Evolutionary conservation across 1,140 invertebrate species (phyloP).

Genomic region (Magallana angulata): DNA sequence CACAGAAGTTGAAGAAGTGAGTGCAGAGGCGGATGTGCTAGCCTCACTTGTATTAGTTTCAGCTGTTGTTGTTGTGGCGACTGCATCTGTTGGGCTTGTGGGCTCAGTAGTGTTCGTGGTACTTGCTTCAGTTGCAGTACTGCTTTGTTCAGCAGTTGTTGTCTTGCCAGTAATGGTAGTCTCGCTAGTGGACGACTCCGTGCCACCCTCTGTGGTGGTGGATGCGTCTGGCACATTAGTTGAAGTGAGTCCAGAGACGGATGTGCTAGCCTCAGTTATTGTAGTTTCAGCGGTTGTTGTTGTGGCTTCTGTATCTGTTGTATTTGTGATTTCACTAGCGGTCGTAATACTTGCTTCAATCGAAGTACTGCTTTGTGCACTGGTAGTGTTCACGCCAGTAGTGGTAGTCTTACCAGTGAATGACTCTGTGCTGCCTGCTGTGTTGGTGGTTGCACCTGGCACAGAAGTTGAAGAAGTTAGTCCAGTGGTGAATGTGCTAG

Average conservation of each 20-base stretch:
- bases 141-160: neutral
- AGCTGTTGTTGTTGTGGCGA: neutral
- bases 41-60: neutral
- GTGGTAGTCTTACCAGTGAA: neutral
- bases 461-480: no score
- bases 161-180: neutral
- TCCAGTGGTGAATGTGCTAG: neutral
- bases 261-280: no score
- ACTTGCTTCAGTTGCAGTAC: neutral
- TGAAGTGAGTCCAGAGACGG: neutral
- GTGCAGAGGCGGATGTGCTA: neutral
- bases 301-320: no score
- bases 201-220: neutral
- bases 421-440: neutral
- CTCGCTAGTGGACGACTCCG: neutral
- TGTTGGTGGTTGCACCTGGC: neutral
- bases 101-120: neutral
- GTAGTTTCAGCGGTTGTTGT: no score
- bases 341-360: no score
- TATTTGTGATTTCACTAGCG: no score
- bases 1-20: no score
- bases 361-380: neutral
- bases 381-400: neutral
- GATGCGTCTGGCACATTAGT: neutral
- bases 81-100: neutral